Base-by-base conservation (phyloP, 2,113 vertebrate species). In the Gavia stellata region DNA sequence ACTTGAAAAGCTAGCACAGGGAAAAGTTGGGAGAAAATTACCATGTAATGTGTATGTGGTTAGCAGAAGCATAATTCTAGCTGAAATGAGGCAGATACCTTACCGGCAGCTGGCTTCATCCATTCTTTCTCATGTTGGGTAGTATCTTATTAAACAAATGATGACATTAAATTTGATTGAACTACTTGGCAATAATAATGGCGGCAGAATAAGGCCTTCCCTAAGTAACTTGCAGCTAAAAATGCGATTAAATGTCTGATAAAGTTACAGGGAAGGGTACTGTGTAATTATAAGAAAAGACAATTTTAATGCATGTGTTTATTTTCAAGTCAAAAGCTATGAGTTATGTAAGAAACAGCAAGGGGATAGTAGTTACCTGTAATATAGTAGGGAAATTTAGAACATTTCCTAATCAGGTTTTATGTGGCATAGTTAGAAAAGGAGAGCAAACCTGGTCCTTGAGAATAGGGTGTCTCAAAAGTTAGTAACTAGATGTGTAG, bases 1-100 rank as follows among this genome's bases (percentile, higher is more conserved):
- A 63, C 88, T 96, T 93, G 47, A 90, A 96, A 79, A 92, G 50
- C 78, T 65, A 88, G 81, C 94, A 86, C 67, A 91, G 71, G 94
- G 86, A 71, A 90, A 81, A 49, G 89, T 88, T 77, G 80, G n/a
- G 33, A 78, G 75, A 59, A 91, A 96, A 96, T 95, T 74, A 56
- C 68, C 67, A 58, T 59, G 56, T 38, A 94, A 65, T 6, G 15
- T 65, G 45, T 71, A 42, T 88, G 72, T 91, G 82, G 50, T 88
- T 92, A 90, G 79, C 31, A 88, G 68, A 25, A 75, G 36, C 31
- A n/a, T 75, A 59, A 88, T 84, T 92, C 59, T 56, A 70, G 50
- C 59, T 67, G 85, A 68, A 92, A 84, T 2, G 25, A 90, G 68
- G 67, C 78, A 66, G 53, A 58, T 89, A 56, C 12, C 81, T 94